A percentile compares a stretch with the other conserved stretches of the same genome.
Evolutionary conservation across 2,797 vertebrate species (phyloP).

Genomic region (Phylloscopus collybita): DNA sequence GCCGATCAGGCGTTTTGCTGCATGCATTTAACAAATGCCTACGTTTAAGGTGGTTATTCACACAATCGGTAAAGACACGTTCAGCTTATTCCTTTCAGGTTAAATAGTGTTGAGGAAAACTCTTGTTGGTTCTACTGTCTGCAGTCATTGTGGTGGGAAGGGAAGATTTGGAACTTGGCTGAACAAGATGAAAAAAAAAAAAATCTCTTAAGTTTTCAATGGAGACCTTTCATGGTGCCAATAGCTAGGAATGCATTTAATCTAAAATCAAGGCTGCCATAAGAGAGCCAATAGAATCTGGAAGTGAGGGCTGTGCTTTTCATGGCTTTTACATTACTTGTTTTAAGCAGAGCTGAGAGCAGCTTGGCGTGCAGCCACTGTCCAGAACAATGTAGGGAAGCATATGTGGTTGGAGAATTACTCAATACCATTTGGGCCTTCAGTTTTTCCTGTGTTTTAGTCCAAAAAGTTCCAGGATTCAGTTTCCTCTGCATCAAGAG

Average conservation of each 20-base stretch:
- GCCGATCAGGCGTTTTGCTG: background rate
- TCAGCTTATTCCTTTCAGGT: no score
- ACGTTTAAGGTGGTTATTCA: no score
- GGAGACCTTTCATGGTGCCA: background rate
- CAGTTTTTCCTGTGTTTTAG: constrained; percentile 58
- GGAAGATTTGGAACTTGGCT: background rate
- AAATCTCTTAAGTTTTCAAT: background rate
- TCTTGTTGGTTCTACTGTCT: no score
- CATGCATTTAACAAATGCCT: fast-evolving
- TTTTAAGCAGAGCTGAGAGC: constrained; percentile 13
- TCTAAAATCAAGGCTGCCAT: background rate
- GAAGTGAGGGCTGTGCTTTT: background rate
- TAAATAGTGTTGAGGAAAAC: no score
- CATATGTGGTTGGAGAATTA: constrained; percentile 40
- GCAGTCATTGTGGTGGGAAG: background rate
- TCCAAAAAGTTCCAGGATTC: constrained; percentile 23
- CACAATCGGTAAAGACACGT: no score
- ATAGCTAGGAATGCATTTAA: background rate
- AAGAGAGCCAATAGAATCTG: background rate
- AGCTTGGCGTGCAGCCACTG: constrained; percentile 29
- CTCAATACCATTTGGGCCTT: constrained; percentile 22
- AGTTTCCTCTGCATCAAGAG: constrained; percentile 18
- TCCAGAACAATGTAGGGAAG: constrained; percentile 59
- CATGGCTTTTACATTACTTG: background rate
- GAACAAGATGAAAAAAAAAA: background rate